Base-by-base conservation (phyloP, 1,140 invertebrate genomes). In the Zaprionus nigranus region DNA sequence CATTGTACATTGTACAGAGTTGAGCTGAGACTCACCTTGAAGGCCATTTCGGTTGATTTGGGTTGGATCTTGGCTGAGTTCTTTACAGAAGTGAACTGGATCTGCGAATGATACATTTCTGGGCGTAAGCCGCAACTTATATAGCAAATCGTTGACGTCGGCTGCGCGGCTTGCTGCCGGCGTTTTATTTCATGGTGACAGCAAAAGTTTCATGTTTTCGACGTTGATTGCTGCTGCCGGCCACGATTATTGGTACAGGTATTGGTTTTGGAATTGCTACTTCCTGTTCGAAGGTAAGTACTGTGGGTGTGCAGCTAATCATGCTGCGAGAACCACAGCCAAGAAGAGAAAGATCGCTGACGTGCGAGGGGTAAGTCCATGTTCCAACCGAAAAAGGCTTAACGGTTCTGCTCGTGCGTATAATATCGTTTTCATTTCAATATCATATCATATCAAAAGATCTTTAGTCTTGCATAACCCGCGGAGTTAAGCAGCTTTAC, bases 41-140 rank as follows among this genome's bases (percentile, higher is more conserved):
- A 90, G 53, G 86, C 86, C 86, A 90, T 90, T 46, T 46, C 40
- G 22, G 22, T 24, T 24, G n/a, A n/a, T 24, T 24, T 24, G 22
- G 22, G 22, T 3, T 24, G 22, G 22, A 2, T 2, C 3, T 66
- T 24, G 59, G 26, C 38, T 53, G 84, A 63, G 90, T 92, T 92
- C 90, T 91, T 90, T 92, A 75, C 76, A 75, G 87, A 82, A 78
- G 81, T 81, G 77, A 91, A 76, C 75, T 83, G 74, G 73, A 81
- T 75, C 73, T 69, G 76, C 81, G 78, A 91, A 84, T 91, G 88
- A 91, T 91, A 84, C 71, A 61, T 75, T 83, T 83, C 82, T 81
- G 75, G 68, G 40, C 68, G 56, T 73, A 78, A 72, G 75, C 81
- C 67, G 56, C 70, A 83, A 85, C 82, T 85, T 90, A 60, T 90